Conservation (phyloP, 2,797 vertebrate genomes). For the Melanotaenia maccullochi region DNA sequence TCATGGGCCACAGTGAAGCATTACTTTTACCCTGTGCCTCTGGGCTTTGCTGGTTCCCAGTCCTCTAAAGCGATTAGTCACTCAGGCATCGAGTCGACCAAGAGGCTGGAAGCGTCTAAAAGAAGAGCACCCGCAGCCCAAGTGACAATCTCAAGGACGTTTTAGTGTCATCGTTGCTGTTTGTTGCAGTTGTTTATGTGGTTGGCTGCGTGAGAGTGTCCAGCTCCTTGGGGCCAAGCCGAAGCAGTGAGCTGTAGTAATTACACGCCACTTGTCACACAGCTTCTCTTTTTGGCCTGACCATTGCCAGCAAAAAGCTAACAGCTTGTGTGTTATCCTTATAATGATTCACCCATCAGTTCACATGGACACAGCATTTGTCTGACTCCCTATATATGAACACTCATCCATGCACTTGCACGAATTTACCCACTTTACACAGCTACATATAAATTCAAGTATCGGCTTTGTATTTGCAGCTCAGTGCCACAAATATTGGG, state of each 20-base stretch:
- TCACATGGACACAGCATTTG: constrained; percentile 60
- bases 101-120: constrained; percentile 75
- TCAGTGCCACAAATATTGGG: constrained; percentile 26
- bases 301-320: constrained; percentile 56
- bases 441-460: constrained; percentile 44
- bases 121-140: constrained; percentile 61
- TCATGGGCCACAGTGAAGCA: constrained; percentile 19
- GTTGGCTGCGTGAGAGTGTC: constrained; percentile 56
- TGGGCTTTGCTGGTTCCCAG: constrained; percentile 58
- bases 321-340: constrained; percentile 73
- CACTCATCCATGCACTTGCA: constrained; percentile 32
- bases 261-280: constrained; percentile 67
- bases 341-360: constrained; percentile 71
- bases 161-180: constrained; percentile 44
- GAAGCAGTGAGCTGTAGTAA: constrained; percentile 68
- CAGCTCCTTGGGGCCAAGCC: constrained; percentile 57
- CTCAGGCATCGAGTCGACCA: constrained; percentile 64
- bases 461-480: constrained; percentile 8
- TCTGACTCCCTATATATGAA: constrained; percentile 47
- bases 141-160: constrained; percentile 72
- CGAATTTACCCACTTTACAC: constrained; percentile 31
- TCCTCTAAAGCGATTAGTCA: constrained; percentile 75
- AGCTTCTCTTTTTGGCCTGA: constrained; percentile 47
- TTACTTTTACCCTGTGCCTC: constrained; percentile 48
- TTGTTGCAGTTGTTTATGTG: constrained; percentile 66